Evolutionary conservation across 2,113 vertebrate genomes (phyloP).

Genomic region (Nothocercus nigrocapillus): DNA sequence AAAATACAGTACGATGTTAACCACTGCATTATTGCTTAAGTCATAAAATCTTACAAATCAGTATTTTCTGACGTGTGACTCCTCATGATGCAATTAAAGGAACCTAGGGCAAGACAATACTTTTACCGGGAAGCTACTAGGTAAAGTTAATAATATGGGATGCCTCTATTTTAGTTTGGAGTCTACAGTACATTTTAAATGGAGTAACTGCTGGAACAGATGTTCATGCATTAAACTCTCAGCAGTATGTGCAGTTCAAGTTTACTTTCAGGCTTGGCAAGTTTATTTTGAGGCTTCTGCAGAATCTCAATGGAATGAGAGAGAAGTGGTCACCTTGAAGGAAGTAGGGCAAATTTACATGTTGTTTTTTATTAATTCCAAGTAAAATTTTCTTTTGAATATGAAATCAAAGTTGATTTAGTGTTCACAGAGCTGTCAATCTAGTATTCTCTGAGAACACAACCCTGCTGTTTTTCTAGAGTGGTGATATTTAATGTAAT

Average conservation of each 20-base stretch:
- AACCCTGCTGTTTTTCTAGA: neutral
- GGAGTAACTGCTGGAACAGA: neutral
- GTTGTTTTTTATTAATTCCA: neutral
- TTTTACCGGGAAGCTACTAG: neutral
- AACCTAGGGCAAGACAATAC: neutral
- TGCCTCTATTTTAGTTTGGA: neutral
- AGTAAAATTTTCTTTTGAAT: neutral
- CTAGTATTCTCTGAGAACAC: neutral
- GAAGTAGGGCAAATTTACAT: neutral
- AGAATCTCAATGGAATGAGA: neutral
- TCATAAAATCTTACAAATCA: neutral
- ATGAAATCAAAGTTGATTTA: neutral
- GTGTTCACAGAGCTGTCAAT: neutral
- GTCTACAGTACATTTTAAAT: neutral
- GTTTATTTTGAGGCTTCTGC: constrained; percentile 4
- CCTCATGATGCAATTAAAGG: neutral
- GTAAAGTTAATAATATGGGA: neutral
- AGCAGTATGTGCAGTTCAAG: neutral
- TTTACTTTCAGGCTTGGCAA: neutral
- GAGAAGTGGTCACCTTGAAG: constrained; percentile 34
- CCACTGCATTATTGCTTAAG: neutral
- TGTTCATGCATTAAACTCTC: neutral
- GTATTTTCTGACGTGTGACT: neutral
- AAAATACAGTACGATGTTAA: neutral
- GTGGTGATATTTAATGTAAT: neutral